Percentiles rank a stretch among this genome's conserved stretches.
Evolutionary conservation across 2,888 invertebrate genomes (phyloP).

Genomic region (Pyrrhosoma nymphula): DNA sequence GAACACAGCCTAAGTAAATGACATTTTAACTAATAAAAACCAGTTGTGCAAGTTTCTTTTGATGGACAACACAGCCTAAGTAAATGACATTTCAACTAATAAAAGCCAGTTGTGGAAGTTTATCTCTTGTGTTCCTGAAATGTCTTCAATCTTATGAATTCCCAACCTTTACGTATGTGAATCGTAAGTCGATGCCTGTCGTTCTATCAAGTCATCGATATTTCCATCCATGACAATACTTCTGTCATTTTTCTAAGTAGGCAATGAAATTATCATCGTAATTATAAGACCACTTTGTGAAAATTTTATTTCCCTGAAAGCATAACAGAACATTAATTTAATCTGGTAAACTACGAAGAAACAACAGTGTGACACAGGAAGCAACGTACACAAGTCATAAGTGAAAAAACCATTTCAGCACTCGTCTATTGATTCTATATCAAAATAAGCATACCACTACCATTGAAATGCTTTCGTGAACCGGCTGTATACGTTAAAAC

Average conservation of each 20-base stretch:
- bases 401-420: not conserved
- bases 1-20: conserved; percentile 25
- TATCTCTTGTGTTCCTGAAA: not conserved
- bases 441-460: not conserved
- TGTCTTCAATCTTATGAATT: too few relatives aligned
- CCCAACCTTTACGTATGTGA: too few relatives aligned
- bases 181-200: too few relatives aligned
- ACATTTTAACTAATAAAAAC: conserved; percentile 43
- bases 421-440: not conserved
- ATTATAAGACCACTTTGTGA: too few relatives aligned
- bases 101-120: conserved; percentile 55
- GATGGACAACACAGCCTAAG: not conserved
- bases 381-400: too few relatives aligned
- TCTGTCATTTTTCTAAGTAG: too few relatives aligned
- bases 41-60: conserved; percentile 42
- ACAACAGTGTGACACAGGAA: not conserved
- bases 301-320: too few relatives aligned
- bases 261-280: too few relatives aligned
- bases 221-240: too few relatives aligned
- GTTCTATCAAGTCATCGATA: too few relatives aligned
- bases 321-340: too few relatives aligned
- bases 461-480: not conserved
- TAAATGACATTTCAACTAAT: conserved; percentile 41
- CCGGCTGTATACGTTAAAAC: not conserved
- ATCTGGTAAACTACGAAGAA: too few relatives aligned